A percentile compares a stretch with the other conserved stretches of the same genome.
These are phyloP conservation scores for Oreohelix idahoensis DNA, from an alignment of 1,140 invertebrate species.

Conservation along the genomic window DNA sequence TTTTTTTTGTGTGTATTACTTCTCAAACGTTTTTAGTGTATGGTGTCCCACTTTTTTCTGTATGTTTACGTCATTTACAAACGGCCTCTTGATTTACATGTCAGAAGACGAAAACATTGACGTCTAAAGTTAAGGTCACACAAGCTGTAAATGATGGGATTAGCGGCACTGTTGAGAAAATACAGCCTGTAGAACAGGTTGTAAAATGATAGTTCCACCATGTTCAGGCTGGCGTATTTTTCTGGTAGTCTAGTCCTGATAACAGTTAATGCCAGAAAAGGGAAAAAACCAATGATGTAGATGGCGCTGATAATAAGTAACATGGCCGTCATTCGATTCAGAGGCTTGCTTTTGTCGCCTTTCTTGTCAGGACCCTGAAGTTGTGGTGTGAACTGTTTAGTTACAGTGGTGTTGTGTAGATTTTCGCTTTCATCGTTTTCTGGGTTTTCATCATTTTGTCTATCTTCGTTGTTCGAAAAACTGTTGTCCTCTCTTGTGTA, in stretches of 20 bases:
- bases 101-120: constrained; percentile 32
- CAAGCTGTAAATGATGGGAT: constrained; percentile 57
- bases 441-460: too few relatives aligned
- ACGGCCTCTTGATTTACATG: background rate
- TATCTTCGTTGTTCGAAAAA: too few relatives aligned
- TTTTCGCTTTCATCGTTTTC: too few relatives aligned
- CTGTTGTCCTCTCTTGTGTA: too few relatives aligned
- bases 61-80: too few relatives aligned
- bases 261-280: constrained; percentile 50
- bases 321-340: constrained; percentile 47
- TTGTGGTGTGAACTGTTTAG: too few relatives aligned
- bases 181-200: constrained; percentile 52
- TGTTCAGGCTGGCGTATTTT: constrained; percentile 40
- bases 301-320: constrained; percentile 54
- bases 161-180: constrained; percentile 58
- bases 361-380: too few relatives aligned
- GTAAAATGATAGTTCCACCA: background rate
- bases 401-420: too few relatives aligned
- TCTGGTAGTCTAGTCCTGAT: constrained; percentile 37
- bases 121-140: constrained; percentile 52
- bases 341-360: background rate
- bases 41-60: too few relatives aligned
- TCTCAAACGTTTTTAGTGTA: too few relatives aligned
- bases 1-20: too few relatives aligned
- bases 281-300: constrained; percentile 53